These are phyloP conservation scores for Pseudococcus viburni DNA, from an alignment of 2,888 invertebrate genomes.

Conservation along the genomic window DNA sequence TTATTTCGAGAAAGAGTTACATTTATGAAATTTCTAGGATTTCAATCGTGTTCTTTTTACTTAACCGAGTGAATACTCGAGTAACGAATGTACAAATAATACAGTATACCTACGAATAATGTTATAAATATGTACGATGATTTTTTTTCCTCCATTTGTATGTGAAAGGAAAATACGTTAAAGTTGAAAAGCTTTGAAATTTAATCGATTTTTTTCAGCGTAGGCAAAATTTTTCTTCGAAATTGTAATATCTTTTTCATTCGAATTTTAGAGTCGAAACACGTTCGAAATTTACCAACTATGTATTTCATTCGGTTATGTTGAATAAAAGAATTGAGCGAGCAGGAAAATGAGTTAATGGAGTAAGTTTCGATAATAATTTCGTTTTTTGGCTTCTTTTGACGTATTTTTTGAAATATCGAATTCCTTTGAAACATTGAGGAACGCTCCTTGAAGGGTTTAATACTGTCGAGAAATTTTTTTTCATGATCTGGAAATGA, in stretches of 20 bases:
- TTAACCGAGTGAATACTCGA: not conserved
- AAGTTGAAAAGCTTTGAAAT: not conserved
- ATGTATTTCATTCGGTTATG: not conserved
- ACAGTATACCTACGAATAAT: too few species aligned
- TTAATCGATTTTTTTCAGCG: not conserved
- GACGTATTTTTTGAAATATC: too few species aligned
- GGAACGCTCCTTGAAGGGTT: too few species aligned
- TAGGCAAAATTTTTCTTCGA: not conserved
- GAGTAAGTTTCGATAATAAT: not conserved
- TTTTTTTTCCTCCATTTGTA: not conserved
- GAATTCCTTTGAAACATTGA: too few species aligned
- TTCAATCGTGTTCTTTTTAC: not conserved
- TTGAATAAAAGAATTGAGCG: not conserved
- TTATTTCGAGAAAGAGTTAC: not conserved
- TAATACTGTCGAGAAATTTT: too few species aligned
- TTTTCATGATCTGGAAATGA: too few species aligned
- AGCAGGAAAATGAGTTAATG: slow-evolving; percentile 7
- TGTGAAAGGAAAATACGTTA: not conserved
- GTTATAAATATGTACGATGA: not conserved
- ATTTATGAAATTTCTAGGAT: not conserved
- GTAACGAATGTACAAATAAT: not conserved
- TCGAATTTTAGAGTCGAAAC: not conserved
- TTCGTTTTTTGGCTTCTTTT: too few species aligned
- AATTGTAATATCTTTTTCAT: not conserved
- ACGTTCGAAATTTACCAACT: not conserved